Evolutionary conservation across 1,140 invertebrate species (phyloP).

Genomic region (Camponotus vicinus): DNA sequence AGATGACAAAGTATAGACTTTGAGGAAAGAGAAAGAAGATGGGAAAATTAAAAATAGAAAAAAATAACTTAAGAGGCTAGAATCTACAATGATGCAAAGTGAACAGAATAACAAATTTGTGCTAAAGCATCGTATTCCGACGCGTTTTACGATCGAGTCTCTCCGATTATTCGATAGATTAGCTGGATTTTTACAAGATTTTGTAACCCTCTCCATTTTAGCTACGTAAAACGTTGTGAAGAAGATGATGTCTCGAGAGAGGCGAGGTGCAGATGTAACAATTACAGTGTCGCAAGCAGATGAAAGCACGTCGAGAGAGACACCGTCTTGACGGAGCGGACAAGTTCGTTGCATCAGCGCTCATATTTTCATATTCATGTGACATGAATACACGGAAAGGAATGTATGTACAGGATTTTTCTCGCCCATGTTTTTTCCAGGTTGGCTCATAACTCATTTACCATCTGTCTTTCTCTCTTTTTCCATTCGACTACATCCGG

Average conservation of each 20-base stretch:
- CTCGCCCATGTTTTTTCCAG: conserved; percentile 1
- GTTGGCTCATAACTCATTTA: neutral
- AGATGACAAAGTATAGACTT: neutral
- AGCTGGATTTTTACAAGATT: neutral
- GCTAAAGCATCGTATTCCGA: neutral
- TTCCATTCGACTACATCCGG: neutral
- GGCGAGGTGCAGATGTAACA: neutral
- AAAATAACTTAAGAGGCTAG: neutral
- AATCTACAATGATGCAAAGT: neutral
- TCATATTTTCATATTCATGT: conserved; percentile 36
- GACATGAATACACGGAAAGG: conserved; percentile 20
- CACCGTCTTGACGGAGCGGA: conserved; percentile 10
- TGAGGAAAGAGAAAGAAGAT: neutral
- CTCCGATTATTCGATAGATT: neutral
- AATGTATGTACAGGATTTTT: conserved; percentile 12
- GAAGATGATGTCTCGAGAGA: neutral
- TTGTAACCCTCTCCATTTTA: neutral
- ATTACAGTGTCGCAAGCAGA: neutral
- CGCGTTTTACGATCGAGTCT: neutral
- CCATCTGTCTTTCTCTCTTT: neutral
- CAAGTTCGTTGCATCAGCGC: conserved; percentile 26
- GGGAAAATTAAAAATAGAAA: neutral
- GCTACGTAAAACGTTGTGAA: neutral
- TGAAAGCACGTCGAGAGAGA: conserved; percentile 13
- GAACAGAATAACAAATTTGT: neutral